Conservation (phyloP, 2,113 vertebrate species). For the Bubo scandiacus region DNA sequence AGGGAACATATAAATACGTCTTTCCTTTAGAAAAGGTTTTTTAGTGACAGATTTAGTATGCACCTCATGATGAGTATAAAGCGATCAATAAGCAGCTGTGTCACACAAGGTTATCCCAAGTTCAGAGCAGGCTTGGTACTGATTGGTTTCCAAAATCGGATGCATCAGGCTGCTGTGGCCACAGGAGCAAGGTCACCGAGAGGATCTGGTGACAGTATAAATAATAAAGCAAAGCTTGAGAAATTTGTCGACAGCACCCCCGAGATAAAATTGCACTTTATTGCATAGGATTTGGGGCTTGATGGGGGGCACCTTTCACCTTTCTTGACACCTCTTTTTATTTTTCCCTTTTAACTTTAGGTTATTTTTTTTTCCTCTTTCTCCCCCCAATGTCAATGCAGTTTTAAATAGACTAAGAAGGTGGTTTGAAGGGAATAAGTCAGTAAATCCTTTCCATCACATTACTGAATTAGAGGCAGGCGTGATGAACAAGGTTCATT, state of each 20-base stretch:
- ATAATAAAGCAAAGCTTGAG: slow-evolving; percentile 14
- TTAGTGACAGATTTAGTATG: neutral
- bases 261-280: neutral
- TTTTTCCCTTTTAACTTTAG: neutral
- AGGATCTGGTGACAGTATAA: slow-evolving; percentile 15
- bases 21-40: neutral
- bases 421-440: neutral
- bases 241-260: neutral
- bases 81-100: slow-evolving; percentile 21
- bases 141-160: neutral
- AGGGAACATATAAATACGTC: neutral
- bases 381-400: neutral
- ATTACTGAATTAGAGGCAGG: neutral
- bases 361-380: neutral
- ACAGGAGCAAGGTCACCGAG: slow-evolving; percentile 4
- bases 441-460: neutral
- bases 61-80: neutral
- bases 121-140: neutral
- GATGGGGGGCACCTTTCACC: neutral
- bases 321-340: neutral
- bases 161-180: neutral
- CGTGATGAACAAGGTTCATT: neutral
- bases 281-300: neutral
- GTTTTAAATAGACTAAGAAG: neutral
- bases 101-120: slow-evolving; percentile 42